Evolutionary conservation across 2,888 invertebrate species (phyloP).

Genomic region (Aromia moschata): DNA sequence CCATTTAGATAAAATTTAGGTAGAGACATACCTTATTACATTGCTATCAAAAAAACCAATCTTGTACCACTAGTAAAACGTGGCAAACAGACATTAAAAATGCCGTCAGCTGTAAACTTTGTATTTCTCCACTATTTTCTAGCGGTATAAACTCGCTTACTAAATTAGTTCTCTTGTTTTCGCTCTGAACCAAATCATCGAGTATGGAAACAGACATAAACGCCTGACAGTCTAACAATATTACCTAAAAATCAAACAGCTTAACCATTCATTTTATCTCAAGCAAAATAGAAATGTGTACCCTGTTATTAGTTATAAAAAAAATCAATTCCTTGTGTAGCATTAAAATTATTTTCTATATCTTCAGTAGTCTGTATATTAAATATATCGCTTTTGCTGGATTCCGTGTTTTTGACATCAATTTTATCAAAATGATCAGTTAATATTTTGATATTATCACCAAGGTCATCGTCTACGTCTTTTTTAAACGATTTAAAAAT

Average conservation of each 20-base stretch:
- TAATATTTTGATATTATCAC: slow-evolving; percentile 51
- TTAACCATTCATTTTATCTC: slow-evolving; percentile 31
- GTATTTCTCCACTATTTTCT: slow-evolving; percentile 72
- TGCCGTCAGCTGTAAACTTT: slow-evolving; percentile 82
- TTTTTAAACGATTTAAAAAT: slow-evolving; percentile 54
- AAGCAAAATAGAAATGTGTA: slow-evolving; percentile 44
- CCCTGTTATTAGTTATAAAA: slow-evolving; percentile 72
- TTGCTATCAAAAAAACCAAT: slow-evolving; percentile 90
- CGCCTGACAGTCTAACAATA: slow-evolving; percentile 89
- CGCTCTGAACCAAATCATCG: slow-evolving; percentile 71
- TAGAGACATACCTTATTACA: slow-evolving; percentile 76
- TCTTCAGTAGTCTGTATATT: slow-evolving; percentile 54
- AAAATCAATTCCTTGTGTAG: slow-evolving; percentile 79
- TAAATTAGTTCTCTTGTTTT: slow-evolving; percentile 61
- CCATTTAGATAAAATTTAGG: too few species aligned
- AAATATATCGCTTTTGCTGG: slow-evolving; percentile 50
- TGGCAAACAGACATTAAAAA: slow-evolving; percentile 92
- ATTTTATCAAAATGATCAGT: slow-evolving; percentile 49
- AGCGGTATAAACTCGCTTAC: slow-evolving; percentile 70
- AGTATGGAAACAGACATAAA: slow-evolving; percentile 73
- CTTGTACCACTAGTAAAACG: slow-evolving; percentile 86
- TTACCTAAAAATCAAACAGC: slow-evolving; percentile 66
- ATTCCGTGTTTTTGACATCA: slow-evolving; percentile 39
- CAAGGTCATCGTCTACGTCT: slow-evolving; percentile 41
- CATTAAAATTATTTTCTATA: slow-evolving; percentile 75